A percentile compares a stretch with the other conserved stretches of the same genome.
Conservation (phyloP, 1,140 invertebrate genomes). For the Bombus balteatus region DNA sequence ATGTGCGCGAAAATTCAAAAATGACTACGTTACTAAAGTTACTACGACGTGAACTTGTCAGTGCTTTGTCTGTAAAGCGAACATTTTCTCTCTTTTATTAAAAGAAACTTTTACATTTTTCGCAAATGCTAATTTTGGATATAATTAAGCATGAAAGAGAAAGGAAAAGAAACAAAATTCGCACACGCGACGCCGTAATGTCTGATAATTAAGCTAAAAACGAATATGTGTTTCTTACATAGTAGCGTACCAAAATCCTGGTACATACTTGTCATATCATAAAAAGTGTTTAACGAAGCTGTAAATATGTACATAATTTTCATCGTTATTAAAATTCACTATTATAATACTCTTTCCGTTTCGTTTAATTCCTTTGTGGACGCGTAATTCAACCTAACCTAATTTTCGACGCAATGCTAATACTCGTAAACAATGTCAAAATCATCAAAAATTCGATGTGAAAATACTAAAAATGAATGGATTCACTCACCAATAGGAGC, state of each 20-base stretch:
- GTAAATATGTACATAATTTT: slow-evolving; percentile 75
- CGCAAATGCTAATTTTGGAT: not conserved
- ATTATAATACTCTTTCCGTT: slow-evolving; percentile 56
- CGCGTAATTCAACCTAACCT: not conserved
- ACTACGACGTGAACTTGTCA: not conserved
- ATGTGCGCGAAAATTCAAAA: not conserved
- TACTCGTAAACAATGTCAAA: not conserved
- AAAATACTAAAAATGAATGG: not conserved
- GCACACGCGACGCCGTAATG: not conserved
- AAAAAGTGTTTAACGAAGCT: slow-evolving; percentile 57
- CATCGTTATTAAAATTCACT: slow-evolving; percentile 75
- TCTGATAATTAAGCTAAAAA: slow-evolving; percentile 32
- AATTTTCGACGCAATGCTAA: not conserved
- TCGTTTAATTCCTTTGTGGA: not conserved
- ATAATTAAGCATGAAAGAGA: slow-evolving; percentile 6
- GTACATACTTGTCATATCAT: slow-evolving; percentile 49
- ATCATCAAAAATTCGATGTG: not conserved
- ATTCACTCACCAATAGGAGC: not conserved
- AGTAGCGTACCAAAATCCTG: slow-evolving; percentile 39
- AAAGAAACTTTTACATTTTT: not conserved
- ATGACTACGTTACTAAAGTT: too few species aligned
- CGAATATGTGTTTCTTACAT: slow-evolving; percentile 41
- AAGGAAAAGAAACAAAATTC: not conserved
- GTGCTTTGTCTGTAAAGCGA: not conserved
- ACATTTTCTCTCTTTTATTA: not conserved